Conservation (phyloP, 2,113 vertebrate genomes). For the Ifrita kowaldi region DNA sequence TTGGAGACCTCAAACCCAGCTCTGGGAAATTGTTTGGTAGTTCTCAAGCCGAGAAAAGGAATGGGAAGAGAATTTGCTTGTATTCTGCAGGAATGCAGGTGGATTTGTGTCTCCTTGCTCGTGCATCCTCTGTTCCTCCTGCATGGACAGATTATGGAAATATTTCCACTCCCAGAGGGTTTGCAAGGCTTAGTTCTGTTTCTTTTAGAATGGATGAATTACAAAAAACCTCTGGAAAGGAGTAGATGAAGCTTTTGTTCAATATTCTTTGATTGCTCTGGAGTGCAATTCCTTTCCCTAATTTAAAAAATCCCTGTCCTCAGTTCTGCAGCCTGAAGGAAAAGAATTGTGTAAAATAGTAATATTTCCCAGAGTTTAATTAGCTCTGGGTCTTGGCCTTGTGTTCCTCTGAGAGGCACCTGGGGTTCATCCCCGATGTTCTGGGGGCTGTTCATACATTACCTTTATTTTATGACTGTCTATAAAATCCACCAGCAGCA, state of each 20-base stretch:
- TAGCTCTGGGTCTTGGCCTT: not conserved
- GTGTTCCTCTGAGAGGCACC: not conserved
- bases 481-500: not conserved
- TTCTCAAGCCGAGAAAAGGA: not conserved
- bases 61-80: not conserved
- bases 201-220: not conserved
- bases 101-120: not conserved
- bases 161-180: not conserved
- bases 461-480: not conserved
- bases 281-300: not conserved
- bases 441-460: not conserved
- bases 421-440: not conserved
- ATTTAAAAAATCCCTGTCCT: not conserved
- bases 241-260: not conserved
- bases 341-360: not conserved
- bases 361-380: not conserved
- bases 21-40: not conserved
- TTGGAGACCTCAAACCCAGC: not conserved
- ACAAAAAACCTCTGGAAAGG: not conserved
- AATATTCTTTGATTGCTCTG: not conserved
- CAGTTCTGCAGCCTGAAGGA: not conserved
- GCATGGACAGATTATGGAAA: not conserved
- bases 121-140: not conserved
- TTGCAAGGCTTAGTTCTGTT: not conserved
- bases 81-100: not conserved